Evolutionary conservation across 2,888 invertebrate species (phyloP).

Genomic region (Drosophila demipolita): DNA sequence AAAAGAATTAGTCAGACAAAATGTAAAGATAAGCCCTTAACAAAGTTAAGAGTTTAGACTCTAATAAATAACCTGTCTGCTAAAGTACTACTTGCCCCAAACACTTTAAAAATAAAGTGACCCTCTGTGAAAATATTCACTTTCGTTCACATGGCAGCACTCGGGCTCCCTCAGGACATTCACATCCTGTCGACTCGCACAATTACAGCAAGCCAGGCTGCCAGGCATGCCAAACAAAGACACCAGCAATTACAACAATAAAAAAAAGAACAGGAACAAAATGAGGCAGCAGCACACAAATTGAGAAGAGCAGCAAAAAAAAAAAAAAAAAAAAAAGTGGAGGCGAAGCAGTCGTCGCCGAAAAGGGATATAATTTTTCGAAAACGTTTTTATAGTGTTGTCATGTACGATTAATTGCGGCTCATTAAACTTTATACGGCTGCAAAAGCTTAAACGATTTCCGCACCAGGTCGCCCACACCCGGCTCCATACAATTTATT

Average conservation of each 20-base stretch:
- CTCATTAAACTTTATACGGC: slow-evolving; percentile 85
- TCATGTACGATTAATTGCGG: slow-evolving; percentile 85
- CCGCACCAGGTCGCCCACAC: slow-evolving; percentile 29
- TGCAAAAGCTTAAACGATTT: slow-evolving; percentile 66
- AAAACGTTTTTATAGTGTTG: slow-evolving; percentile 82
- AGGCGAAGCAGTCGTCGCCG: slow-evolving; percentile 9
- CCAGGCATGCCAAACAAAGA: slow-evolving; percentile 50
- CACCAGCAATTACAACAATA: slow-evolving; percentile 55
- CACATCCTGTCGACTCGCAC: slow-evolving; percentile 22
- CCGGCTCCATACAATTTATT: not conserved
- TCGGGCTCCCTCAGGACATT: slow-evolving; percentile 13
- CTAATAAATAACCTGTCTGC: slow-evolving; percentile 1
- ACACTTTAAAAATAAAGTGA: not conserved
- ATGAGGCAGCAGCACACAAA: slow-evolving; percentile 16
- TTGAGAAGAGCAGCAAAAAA: slow-evolving; percentile 14
- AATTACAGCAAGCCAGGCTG: slow-evolving; percentile 29
- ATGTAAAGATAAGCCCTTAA: slow-evolving; percentile 1
- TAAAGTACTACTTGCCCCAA: not conserved
- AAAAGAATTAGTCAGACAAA: not conserved
- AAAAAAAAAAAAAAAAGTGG: slow-evolving; percentile 7
- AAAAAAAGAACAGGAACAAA: slow-evolving; percentile 1
- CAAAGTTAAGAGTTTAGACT: not conserved
- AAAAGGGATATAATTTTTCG: slow-evolving; percentile 69
- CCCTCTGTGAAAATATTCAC: not conserved
- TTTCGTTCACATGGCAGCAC: not conserved